These are phyloP conservation scores for Trichogramma pretiosum DNA, from an alignment of 1,140 invertebrate species.

Conservation along the genomic window DNA sequence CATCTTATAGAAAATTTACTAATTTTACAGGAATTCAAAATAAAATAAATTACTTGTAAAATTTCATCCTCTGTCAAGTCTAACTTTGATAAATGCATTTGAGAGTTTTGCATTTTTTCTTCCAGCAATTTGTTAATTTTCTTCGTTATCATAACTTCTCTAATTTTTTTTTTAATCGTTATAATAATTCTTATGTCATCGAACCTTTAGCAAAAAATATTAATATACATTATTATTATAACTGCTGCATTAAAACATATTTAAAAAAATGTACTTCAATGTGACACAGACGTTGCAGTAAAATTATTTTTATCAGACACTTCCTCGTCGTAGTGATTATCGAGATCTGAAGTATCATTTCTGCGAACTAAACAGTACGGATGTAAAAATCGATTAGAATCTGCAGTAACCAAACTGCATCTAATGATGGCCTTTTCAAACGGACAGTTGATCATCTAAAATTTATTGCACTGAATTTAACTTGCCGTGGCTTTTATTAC, in stretches of 20 bases:
- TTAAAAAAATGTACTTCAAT: not conserved
- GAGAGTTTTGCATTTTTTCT: constrained; percentile 30
- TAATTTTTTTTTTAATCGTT: constrained; percentile 66
- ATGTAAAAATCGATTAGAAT: constrained; percentile 53
- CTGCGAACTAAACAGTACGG: constrained; percentile 60
- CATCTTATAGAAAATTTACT: too few species aligned
- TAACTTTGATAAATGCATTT: too few species aligned
- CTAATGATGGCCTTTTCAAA: constrained; percentile 52
- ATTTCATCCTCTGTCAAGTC: too few species aligned
- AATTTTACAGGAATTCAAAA: too few species aligned
- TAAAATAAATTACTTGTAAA: too few species aligned
- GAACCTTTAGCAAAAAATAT: constrained; percentile 49
- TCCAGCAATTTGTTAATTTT: constrained; percentile 34
- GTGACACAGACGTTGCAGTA: constrained; percentile 46
- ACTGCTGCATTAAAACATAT: constrained; percentile 5
- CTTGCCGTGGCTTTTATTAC: not conserved
- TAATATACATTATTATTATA: constrained; percentile 5
- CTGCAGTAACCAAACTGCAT: constrained; percentile 59
- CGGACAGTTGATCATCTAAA: constrained; percentile 51
- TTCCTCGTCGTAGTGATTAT: constrained; percentile 55
- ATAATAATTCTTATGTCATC: constrained; percentile 73
- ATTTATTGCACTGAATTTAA: constrained; percentile 16
- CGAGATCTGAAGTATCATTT: constrained; percentile 49
- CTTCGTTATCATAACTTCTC: constrained; percentile 56
- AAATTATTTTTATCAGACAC: constrained; percentile 45